These are phyloP conservation scores for Chionis minor DNA, from an alignment of 2,113 vertebrate genomes.

Conservation along the genomic window DNA sequence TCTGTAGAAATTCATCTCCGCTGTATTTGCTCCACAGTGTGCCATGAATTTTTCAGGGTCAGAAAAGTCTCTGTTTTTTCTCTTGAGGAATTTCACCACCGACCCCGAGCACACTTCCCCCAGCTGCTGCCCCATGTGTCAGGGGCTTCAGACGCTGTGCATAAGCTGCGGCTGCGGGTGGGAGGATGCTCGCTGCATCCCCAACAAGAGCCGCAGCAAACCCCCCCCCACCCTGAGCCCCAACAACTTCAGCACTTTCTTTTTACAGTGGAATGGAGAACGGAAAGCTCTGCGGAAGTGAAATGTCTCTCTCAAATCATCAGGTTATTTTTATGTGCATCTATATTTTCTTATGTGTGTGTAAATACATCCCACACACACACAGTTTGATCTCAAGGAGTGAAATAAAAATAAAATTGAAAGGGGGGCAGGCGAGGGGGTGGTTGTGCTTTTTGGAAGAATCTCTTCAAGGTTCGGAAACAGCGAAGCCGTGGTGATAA, in stretches of 20 bases:
- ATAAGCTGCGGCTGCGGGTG: neutral
- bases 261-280: neutral
- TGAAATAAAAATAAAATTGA: slow-evolving; percentile 23
- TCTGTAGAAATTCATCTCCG: neutral
- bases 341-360: neutral
- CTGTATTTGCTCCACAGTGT: neutral
- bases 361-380: neutral
- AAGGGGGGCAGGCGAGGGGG: neutral
- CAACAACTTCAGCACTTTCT: neutral
- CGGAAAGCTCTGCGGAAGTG: neutral
- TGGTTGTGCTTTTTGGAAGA: slow-evolving; percentile 8
- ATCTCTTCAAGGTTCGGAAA: slow-evolving; percentile 39
- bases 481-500: slow-evolving; percentile 24
- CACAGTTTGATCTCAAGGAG: neutral
- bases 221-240: neutral
- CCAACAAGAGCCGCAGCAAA: neutral
- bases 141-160: neutral
- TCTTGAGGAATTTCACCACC: neutral
- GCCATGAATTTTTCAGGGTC: neutral
- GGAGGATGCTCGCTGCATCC: neutral
- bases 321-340: slow-evolving; percentile 28
- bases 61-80: neutral
- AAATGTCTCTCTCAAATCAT: neutral
- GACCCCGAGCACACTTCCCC: neutral
- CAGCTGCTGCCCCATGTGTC: rapidly evolving